phyloP scores from a whole-genome alignment of 2,797 vertebrate genomes.

The Alcedo quadribrachys region DNA sequence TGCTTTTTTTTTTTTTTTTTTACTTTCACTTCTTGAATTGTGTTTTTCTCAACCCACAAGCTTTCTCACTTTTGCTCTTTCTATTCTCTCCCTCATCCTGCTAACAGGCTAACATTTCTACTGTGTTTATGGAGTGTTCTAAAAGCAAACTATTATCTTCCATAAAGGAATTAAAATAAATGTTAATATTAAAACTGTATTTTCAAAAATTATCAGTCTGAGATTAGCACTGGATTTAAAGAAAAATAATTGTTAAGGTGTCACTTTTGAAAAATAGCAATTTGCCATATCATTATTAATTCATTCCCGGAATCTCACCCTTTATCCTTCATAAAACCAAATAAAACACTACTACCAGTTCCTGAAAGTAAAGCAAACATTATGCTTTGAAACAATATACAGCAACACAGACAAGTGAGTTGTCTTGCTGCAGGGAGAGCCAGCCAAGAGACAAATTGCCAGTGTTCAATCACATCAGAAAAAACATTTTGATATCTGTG shows the following conservation, averaged over 20 bases:
- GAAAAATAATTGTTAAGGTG: background rate
- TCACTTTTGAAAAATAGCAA: background rate
- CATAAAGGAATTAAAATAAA: background rate
- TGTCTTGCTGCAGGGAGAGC: background rate
- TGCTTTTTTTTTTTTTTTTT: background rate
- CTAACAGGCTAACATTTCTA: background rate
- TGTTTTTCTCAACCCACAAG: background rate
- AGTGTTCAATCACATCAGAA: background rate
- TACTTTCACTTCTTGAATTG: background rate
- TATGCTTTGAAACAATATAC: background rate
- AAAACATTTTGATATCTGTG: background rate
- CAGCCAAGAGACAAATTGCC: background rate
- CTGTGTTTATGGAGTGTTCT: background rate
- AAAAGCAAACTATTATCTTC: background rate
- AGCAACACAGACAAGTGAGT: background rate
- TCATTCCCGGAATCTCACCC: background rate
- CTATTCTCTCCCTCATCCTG: fast-evolving
- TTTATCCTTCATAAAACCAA: background rate
- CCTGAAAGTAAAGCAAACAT: background rate
- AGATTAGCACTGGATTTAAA: background rate
- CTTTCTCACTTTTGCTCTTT: background rate
- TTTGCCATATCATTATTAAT: background rate
- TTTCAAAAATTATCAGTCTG: background rate
- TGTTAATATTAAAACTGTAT: background rate
- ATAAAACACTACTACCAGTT: background rate